A percentile compares a stretch with the other conserved stretches of the same genome.
phyloP scores from a whole-genome alignment of 2,888 invertebrate species.

The Maniola hyperantus region DNA sequence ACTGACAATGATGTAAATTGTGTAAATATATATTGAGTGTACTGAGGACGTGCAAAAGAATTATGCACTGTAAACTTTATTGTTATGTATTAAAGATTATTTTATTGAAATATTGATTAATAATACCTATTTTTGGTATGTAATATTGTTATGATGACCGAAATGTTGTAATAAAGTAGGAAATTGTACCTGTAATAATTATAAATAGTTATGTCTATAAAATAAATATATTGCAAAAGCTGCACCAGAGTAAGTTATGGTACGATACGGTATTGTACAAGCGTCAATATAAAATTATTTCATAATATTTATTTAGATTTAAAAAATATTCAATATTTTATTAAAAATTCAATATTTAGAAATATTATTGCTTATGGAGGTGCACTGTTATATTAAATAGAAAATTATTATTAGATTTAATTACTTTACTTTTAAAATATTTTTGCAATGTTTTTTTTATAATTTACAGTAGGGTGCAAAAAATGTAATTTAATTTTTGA shows the following conservation, averaged over 20 bases:
- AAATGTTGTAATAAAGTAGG: neutral
- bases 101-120: neutral
- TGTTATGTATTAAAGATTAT: neutral
- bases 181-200: conserved; percentile 4
- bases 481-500: neutral
- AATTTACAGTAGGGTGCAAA: neutral
- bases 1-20: neutral
- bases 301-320: neutral
- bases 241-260: neutral
- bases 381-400: neutral
- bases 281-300: conserved; percentile 6
- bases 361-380: conserved; percentile 9
- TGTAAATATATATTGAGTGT: neutral
- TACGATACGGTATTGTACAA: neutral
- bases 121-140: neutral
- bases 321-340: conserved; percentile 1
- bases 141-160: neutral
- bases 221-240: conserved; percentile 6
- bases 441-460: neutral
- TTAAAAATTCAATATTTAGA: conserved; percentile 13
- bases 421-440: neutral
- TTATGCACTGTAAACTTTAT: neutral
- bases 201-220: neutral
- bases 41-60: neutral
- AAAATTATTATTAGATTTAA: neutral